These are phyloP conservation scores for Gymnobelideus leadbeateri DNA, from an alignment of 2,113 vertebrate species.

Conservation along the genomic window DNA sequence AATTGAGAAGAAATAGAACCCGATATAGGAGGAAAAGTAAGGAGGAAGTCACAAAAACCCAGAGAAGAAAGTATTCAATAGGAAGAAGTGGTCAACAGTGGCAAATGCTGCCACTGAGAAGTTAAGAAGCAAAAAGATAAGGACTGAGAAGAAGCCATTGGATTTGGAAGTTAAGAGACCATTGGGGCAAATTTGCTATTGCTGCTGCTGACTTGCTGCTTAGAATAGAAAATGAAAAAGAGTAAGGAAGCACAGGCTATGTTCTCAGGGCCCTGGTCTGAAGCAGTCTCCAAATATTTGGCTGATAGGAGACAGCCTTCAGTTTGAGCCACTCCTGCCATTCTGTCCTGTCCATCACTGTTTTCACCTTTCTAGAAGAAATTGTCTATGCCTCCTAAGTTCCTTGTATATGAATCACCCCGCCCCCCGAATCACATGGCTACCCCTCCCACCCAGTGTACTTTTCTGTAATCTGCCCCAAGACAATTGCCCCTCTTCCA, in stretches of 20 bases:
- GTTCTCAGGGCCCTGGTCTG: neutral
- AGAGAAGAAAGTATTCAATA: neutral
- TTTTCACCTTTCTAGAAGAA: neutral
- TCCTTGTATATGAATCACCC: neutral
- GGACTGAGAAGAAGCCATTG: neutral
- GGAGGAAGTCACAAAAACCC: neutral
- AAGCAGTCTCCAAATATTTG: neutral
- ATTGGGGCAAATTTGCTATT: neutral
- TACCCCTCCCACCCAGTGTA: neutral
- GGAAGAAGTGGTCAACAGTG: neutral
- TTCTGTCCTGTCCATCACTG: neutral
- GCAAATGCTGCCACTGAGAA: neutral
- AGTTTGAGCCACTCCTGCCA: neutral
- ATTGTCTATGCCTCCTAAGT: neutral
- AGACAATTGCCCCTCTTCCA: neutral
- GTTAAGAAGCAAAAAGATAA: neutral
- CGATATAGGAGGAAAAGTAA: neutral
- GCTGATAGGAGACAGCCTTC: neutral
- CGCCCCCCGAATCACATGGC: neutral
- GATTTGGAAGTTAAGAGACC: neutral
- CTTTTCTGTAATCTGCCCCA: neutral
- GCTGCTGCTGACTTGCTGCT: neutral
- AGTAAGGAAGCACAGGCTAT: neutral
- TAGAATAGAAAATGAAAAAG: neutral
- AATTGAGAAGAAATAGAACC: neutral